A percentile compares a stretch with the other conserved stretches of the same genome.
phyloP scores from a whole-genome alignment of 1,140 invertebrate genomes.

The Cydia strobilella region DNA sequence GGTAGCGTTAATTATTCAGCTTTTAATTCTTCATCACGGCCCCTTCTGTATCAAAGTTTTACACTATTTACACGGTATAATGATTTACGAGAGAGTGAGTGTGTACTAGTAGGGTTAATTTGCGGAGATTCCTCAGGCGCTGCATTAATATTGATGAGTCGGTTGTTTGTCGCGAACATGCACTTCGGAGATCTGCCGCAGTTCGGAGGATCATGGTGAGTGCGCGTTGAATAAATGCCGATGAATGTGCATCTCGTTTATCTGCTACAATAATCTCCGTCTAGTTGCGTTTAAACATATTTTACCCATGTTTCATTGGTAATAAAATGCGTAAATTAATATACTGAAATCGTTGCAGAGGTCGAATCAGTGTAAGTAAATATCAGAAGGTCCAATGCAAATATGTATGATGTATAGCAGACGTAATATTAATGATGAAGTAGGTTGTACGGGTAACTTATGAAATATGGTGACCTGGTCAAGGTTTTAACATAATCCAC shows the following conservation, averaged over 20 bases:
- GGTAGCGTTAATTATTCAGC: slow-evolving; percentile 78
- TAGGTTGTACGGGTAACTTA: no score
- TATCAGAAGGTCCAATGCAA: no score
- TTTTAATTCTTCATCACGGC: slow-evolving; percentile 78
- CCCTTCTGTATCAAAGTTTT: slow-evolving; percentile 69
- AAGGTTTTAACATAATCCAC: no score
- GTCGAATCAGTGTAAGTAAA: no score
- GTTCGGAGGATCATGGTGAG: not conserved
- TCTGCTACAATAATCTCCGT: not conserved
- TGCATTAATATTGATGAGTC: slow-evolving; percentile 46
- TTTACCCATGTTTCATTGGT: not conserved
- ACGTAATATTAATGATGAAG: no score
- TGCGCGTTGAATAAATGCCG: not conserved
- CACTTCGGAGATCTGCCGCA: slow-evolving; percentile 7
- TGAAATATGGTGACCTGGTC: no score
- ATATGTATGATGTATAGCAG: no score
- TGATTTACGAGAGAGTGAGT: slow-evolving; percentile 57
- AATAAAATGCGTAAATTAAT: not conserved
- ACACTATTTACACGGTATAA: slow-evolving; percentile 74
- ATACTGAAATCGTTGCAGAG: not conserved
- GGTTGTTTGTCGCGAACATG: slow-evolving; percentile 14
- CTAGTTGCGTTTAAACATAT: not conserved
- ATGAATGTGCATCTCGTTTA: slow-evolving; percentile 5
- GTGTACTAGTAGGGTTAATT: slow-evolving; percentile 51
- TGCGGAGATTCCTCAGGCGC: slow-evolving; percentile 41